Base-by-base conservation (phyloP, 2,113 vertebrate species). In the Carassius carassius region DNA sequence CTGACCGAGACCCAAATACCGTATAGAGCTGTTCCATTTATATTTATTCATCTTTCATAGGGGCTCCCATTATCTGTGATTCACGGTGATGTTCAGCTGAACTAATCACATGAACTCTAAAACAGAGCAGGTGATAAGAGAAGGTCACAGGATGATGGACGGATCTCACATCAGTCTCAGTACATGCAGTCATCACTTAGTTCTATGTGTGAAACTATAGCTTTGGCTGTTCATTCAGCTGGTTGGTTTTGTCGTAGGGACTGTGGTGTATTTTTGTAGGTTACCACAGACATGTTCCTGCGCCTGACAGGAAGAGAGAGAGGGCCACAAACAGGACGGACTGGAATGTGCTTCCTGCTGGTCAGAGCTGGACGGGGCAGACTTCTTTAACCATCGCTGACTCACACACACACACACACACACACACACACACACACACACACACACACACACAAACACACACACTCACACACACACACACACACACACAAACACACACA, bases 261-360 rank as follows among this genome's bases (percentile, higher is more conserved):
- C 78, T 47, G 85, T 85, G 86, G 86, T 89, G 84, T 92, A 90
- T 92, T 92, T 94, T 91, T 91, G 83, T 87, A 88, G 92, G 90
- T 92, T 94, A 94, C 93, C 93, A 87, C 86, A 93, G 92, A 93
- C 93, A 93, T 49, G 87, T 89, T 88, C 82, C 88, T 85, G 85
- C 41, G 82, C 91, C 92, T 84, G 88, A 63, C 92, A 94, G 94
- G 94, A 95, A 94, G 91, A 89, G 88, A 92, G 91, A 89, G 89
- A 92, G 87, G 89, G 87, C 92, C 87, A 90, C 93, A 95, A 95
- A 95, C 95, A 95, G 95, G 95, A 95, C 92, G 90, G 85, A 90
- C 92, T 47, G 92, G 94, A 95, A 95, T 95, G 95, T 95, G 92
- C 89, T 95, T 94, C 94, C 94, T 93, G 91, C 90, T 88, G 90